Conservation (phyloP, 2,888 invertebrate species). For the Chrysodeixis includens region DNA sequence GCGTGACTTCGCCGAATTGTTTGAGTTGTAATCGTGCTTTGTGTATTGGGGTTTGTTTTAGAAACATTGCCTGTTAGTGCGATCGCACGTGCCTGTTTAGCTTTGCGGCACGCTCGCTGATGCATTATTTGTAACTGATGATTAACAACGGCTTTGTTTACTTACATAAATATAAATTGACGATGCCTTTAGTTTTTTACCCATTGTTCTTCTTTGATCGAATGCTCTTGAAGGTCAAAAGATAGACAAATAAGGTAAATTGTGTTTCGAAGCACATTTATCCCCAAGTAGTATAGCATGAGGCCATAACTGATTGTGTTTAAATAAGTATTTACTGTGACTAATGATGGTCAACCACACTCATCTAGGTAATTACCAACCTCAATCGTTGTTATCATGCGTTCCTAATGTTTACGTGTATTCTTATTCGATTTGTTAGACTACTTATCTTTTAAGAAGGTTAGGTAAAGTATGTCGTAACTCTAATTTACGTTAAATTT, state of each 20-base stretch:
- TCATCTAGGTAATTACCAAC: slow-evolving; percentile 64
- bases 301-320: slow-evolving; percentile 29
- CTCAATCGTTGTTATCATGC: slow-evolving; percentile 74
- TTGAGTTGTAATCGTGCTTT: slow-evolving; percentile 69
- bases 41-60: slow-evolving; percentile 80
- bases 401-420: slow-evolving; percentile 69
- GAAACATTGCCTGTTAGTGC: slow-evolving; percentile 79
- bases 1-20: slow-evolving; percentile 67
- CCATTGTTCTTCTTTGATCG: slow-evolving; percentile 5
- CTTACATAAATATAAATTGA: not conserved
- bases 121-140: slow-evolving; percentile 59
- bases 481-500: not conserved
- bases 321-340: slow-evolving; percentile 12
- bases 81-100: slow-evolving; percentile 84
- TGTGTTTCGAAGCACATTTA: slow-evolving; percentile 12
- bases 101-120: slow-evolving; percentile 73
- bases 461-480: not conserved
- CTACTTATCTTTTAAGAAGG: slow-evolving; percentile 60
- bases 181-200: not conserved
- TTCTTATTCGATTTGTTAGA: slow-evolving; percentile 60
- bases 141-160: slow-evolving; percentile 64
- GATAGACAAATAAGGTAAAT: slow-evolving; percentile 6
- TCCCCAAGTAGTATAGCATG: slow-evolving; percentile 27
- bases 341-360: slow-evolving; percentile 53
- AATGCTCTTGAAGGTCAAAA: not conserved